Conservation (phyloP, 2,888 invertebrate species). For the Pseudococcus longispinus region DNA sequence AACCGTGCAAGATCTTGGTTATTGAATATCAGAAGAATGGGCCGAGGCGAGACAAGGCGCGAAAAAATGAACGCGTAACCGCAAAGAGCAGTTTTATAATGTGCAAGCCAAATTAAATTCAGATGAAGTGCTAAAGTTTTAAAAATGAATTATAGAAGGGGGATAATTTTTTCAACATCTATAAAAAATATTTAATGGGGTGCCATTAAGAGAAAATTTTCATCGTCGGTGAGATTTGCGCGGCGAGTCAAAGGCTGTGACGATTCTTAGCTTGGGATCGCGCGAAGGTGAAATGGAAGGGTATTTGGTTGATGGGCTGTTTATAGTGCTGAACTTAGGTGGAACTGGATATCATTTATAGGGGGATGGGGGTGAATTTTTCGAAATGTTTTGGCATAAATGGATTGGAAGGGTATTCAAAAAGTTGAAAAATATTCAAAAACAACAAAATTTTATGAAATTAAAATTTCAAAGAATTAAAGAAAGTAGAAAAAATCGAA, state of each 20-base stretch:
- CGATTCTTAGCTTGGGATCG: background rate
- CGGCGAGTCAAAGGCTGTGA: background rate
- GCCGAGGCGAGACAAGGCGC: background rate
- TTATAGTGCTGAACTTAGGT: too few species aligned
- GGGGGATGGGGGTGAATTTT: too few species aligned
- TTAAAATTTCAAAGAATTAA: too few species aligned
- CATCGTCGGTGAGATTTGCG: slow-evolving; percentile 20
- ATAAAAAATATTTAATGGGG: slow-evolving; percentile 49
- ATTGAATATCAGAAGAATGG: slow-evolving; percentile 41
- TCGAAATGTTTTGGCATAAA: too few species aligned
- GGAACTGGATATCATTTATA: too few species aligned
- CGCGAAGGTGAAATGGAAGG: background rate
- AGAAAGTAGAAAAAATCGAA: too few species aligned
- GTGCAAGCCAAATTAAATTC: slow-evolving; percentile 49
- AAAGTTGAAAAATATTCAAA: too few species aligned
- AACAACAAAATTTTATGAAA: too few species aligned
- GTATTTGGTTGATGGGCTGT: too few species aligned
- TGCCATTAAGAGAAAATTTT: slow-evolving; percentile 43
- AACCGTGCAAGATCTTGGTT: slow-evolving; percentile 40
- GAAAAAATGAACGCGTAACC: slow-evolving; percentile 7
- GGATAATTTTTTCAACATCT: slow-evolving; percentile 51
- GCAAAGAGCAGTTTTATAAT: slow-evolving; percentile 32
- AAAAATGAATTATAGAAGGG: slow-evolving; percentile 52
- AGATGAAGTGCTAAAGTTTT: slow-evolving; percentile 56
- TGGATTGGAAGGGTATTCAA: too few species aligned